These are phyloP conservation scores for Conops quadrifasciatus DNA, from an alignment of 2,888 invertebrate genomes.

Conservation along the genomic window DNA sequence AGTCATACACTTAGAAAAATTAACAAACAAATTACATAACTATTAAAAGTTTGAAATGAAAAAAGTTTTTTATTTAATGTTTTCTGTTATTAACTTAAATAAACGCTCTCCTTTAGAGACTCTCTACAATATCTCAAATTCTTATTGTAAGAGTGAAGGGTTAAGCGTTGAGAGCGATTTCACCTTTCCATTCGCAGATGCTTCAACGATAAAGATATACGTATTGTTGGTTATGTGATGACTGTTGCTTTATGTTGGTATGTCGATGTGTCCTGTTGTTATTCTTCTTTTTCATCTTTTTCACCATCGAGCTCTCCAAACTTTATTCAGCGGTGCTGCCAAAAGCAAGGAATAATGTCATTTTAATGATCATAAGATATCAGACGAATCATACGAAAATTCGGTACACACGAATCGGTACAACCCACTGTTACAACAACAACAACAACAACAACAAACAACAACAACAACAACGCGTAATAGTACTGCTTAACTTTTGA, in stretches of 20 bases:
- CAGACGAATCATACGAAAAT: conserved; percentile 25
- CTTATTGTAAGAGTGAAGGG: neutral
- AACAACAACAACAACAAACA: conserved; percentile 19
- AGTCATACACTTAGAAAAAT: no score
- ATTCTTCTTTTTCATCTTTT: conserved; percentile 2
- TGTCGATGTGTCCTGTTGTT: neutral
- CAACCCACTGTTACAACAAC: conserved; percentile 17
- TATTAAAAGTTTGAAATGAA: no score
- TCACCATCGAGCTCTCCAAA: neutral
- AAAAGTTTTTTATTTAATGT: no score
- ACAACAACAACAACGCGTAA: neutral
- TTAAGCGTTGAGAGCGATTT: neutral
- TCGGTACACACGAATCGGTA: conserved; percentile 8
- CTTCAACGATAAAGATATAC: no score
- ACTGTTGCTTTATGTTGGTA: neutral
- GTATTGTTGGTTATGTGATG: no score
- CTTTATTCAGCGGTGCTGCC: neutral
- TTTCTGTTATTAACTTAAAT: no score
- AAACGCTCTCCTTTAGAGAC: no score
- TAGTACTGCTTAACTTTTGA: neutral
- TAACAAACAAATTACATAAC: no score
- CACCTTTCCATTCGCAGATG: no score
- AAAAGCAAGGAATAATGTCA: conserved; percentile 16
- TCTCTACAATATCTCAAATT: no score
- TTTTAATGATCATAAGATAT: conserved; percentile 25